Evolutionary conservation across 2,888 invertebrate genomes (phyloP), one percentile per base, ranked within the genome.

Genomic region (Carabus problematicus): DNA sequence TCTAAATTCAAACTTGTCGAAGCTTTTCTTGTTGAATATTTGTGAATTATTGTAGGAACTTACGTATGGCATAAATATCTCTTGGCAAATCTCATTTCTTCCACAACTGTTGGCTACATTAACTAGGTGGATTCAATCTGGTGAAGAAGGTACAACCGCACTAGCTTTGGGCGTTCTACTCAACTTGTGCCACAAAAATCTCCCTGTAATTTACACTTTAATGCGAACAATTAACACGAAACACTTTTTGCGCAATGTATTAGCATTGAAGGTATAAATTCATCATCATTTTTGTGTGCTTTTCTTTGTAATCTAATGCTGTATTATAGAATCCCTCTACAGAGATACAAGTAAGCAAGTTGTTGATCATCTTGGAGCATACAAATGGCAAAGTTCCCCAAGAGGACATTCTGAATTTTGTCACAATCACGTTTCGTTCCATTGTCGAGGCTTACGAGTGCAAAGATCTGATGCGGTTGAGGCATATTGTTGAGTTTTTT

Each of bases 81-180:
- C 87, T 7, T 93, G 92, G 92, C 91, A 92, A 78, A 91, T 93
- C 75, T 90, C 92, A 0, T 90, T 92, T 78, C 82, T 93, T 49
- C 81, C 88, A 0, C 84, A 86, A 71, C 81, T 93, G 8, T 87
- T 93, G 79, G 85, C 88, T 66, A 87, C 86, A 16, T 80, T 93
- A 0, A 88, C 90, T 0, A 86, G 88, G 39, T 89, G 90, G 86
- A 86, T 91, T 58, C 82, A 83, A 1, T 84, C 85, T 9, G 84
- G 84, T 1, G 85, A 85, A 18, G 79, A 80, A 49, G 82, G 84
- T 67, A 82, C 85, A 40, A 78, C 84, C 3, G 79, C 84, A 29
- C 77, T 88, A 55, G 85, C 88, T 0, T 82, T 93, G 0, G 90
- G 91, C 0, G 88, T 93, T 11, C 80, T 93, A 0, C 91, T 92